These are phyloP conservation scores for Leuciscus idus DNA, from an alignment of 2,113 vertebrate species.

Conservation along the genomic window DNA sequence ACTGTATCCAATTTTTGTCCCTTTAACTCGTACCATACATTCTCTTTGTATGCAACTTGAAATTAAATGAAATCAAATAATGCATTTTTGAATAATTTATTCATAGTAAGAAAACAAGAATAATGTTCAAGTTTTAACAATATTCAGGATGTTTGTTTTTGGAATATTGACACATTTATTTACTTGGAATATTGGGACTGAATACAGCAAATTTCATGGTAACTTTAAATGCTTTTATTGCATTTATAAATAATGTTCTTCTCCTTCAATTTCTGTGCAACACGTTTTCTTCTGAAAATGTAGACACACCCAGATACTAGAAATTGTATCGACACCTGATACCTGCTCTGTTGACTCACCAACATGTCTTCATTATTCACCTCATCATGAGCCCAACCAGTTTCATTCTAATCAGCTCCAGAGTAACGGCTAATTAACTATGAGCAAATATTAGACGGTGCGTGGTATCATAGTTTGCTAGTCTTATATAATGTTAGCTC, in stretches of 20 bases:
- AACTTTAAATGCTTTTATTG: neutral
- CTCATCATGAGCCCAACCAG: constrained; percentile 21
- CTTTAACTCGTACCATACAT: neutral
- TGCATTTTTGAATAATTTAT: neutral
- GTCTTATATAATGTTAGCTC: neutral
- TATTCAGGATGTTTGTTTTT: neutral
- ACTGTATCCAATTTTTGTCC: neutral
- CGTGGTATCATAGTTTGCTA: neutral
- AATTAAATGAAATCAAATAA: neutral
- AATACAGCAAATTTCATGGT: neutral
- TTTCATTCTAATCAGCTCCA: constrained; percentile 25
- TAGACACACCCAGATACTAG: constrained; percentile 45
- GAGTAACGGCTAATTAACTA: constrained; percentile 21
- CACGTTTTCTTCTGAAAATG: neutral
- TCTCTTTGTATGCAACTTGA: neutral
- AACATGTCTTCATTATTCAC: neutral
- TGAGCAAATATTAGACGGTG: constrained; percentile 16
- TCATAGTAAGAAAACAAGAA: neutral
- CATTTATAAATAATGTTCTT: neutral
- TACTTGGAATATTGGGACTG: neutral
- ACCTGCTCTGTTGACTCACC: constrained; percentile 42
- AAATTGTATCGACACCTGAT: constrained; percentile 38
- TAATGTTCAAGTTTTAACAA: neutral
- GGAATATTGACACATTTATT: neutral
- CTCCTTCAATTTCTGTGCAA: neutral